These are phyloP conservation scores for Belonocnema kinseyi DNA, from an alignment of 1,140 invertebrate species.

Conservation along the genomic window DNA sequence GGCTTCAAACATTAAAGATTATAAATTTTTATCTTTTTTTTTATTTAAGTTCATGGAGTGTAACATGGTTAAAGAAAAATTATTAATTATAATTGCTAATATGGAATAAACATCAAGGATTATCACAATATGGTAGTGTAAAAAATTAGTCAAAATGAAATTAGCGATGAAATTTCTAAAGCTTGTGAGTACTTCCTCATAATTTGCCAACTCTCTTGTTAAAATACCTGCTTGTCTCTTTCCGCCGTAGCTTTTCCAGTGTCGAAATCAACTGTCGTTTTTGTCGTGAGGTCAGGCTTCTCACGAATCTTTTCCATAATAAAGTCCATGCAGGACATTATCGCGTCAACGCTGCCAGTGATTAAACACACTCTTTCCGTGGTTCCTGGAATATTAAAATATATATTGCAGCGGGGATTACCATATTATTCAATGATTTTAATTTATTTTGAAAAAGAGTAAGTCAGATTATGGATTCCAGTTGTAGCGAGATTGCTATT, in stretches of 20 bases:
- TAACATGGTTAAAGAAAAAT: too few species aligned
- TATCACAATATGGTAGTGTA: too few species aligned
- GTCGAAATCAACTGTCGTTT: constrained; percentile 83
- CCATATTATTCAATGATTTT: constrained; percentile 14
- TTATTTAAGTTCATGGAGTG: too few species aligned
- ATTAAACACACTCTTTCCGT: constrained; percentile 98
- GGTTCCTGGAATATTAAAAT: constrained; percentile 83
- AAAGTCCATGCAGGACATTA: constrained; percentile 95
- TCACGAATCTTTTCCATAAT: constrained; percentile 99
- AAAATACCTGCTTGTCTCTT: constrained; percentile 84
- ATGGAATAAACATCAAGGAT: too few species aligned
- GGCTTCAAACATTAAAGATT: too few species aligned
- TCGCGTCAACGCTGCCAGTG: constrained; percentile 94
- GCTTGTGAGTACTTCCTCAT: too few species aligned
- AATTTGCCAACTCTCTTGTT: too few species aligned
- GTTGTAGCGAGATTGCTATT: background rate
- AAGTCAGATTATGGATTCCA: background rate
- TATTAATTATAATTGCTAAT: too few species aligned
- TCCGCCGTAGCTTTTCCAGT: constrained; percentile 84
- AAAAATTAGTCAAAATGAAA: too few species aligned
- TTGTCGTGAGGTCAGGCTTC: constrained; percentile 93
- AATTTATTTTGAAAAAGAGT: background rate
- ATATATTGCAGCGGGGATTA: background rate
- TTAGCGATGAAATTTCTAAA: too few species aligned
- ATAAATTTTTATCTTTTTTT: too few species aligned